phyloP scores from a whole-genome alignment of 2,888 invertebrate genomes.

The Phoenoteleia sp. region DNA sequence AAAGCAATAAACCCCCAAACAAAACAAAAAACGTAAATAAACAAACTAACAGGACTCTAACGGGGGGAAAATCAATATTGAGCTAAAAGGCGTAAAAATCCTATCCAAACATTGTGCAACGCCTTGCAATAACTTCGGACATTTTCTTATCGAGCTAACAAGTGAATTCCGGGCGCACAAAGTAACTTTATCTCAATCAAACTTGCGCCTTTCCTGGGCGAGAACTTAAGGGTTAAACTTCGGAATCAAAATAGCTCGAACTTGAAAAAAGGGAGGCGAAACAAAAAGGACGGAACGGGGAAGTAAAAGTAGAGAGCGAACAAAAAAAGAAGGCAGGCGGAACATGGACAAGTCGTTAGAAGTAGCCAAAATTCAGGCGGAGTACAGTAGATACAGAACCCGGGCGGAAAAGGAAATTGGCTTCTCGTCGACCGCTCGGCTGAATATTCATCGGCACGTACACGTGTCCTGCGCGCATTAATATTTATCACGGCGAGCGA shows the following conservation, averaged over 20 bases:
- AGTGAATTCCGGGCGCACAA: constrained; percentile 17
- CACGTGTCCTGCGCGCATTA: constrained; percentile 76
- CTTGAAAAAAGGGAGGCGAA: not conserved
- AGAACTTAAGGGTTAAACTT: constrained; percentile 19
- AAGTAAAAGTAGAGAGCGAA: not conserved
- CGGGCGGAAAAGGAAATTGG: constrained; percentile 73
- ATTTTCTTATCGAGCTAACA: constrained; percentile 13
- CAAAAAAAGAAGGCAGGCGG: not conserved
- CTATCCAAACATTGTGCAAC: too few species aligned
- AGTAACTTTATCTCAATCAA: constrained; percentile 39
- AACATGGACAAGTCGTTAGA: constrained; percentile 51
- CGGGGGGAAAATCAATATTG: too few species aligned
- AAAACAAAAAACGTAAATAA: too few species aligned
- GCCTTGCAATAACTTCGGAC: too few species aligned
- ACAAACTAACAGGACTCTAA: too few species aligned
- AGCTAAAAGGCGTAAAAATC: too few species aligned
- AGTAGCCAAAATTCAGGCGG: constrained; percentile 55
- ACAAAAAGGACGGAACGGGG: not conserved
- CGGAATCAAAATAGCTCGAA: constrained; percentile 34
- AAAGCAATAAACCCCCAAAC: too few species aligned
- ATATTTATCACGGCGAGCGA: constrained; percentile 78
- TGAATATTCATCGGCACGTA: constrained; percentile 81
- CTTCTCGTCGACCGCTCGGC: constrained; percentile 68
- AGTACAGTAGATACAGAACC: constrained; percentile 45
- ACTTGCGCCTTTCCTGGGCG: not conserved